Evolutionary conservation across 2,888 invertebrate species (phyloP), one percentile per base, ranked within the genome.

Genomic region (Siphonodentalium dalli): DNA sequence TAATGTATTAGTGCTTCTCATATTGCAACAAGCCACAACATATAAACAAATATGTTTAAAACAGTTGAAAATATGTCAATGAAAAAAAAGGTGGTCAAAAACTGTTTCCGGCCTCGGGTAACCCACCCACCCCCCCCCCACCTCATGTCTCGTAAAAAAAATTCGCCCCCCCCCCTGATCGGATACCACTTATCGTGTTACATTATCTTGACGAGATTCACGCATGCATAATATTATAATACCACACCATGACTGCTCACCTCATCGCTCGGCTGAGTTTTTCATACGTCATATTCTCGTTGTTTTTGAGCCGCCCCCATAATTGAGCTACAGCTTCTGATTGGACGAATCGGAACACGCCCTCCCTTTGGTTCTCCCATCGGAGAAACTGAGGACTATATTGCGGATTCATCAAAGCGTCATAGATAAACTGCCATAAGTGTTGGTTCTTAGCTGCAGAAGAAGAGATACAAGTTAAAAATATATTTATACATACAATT

Each of bases 241-340:
- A n/a, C n/a, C n/a, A 20, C 40, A 24, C 40, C 15, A 21, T 18
- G 28, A 38, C 21, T 35, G 29, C 76, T 74, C 78, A 89, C 88
- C 90, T 87, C 91, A 94, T 92, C 20, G 93, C 93, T 60, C 93
- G 83, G 81, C 92, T 92, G 69, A 94, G 87, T 83, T 94, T 94
- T 80, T 93, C 93, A 76, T 93, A 94, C 40, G 90, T 93, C 93
- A 94, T 94, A 77, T 90, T 89, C 46, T 88, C 88, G 78, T 93
- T 93, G 80, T 90, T 89, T 78, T 93, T 93, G 75, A 90, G 83
- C 54, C 87, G 87, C 7, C 93, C 93, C 93, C 93, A 93, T 33
- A 92, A 84, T 73, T 90, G 88, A 2, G 93, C 93, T 4, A 93
- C 90, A 73, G 90, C 89, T 74, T 92, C 92, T 51, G 91, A 91